A percentile compares a stretch with the other conserved stretches of the same genome.
Evolutionary conservation across 2,113 vertebrate genomes (phyloP).

Genomic region (Amia ocellicauda): DNA sequence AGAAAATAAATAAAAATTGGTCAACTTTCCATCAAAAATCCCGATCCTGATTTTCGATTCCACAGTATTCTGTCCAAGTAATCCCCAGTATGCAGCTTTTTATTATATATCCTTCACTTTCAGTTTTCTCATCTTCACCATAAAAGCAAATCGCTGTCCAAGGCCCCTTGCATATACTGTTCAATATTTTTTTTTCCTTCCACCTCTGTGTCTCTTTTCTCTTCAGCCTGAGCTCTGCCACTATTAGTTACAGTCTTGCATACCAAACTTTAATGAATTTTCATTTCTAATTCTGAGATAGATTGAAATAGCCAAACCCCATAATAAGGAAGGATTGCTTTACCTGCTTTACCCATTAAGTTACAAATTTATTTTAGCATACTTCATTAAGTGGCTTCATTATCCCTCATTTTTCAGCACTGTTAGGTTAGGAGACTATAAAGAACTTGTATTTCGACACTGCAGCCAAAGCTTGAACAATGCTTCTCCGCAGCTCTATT

Average conservation of each 20-base stretch:
- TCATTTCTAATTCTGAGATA: conserved; percentile 8
- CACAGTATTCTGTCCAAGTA: not conserved
- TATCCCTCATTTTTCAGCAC: not conserved
- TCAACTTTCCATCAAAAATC: conserved; percentile 2
- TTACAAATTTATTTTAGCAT: not conserved
- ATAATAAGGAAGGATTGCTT: not conserved
- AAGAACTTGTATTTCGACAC: conserved; percentile 1
- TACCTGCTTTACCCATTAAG: not conserved
- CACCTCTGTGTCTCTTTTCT: not conserved
- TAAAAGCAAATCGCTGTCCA: not conserved
- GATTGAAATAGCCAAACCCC: conserved; percentile 2
- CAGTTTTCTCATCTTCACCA: conserved; percentile 3
- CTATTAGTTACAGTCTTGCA: not conserved
- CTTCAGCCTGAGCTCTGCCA: not conserved
- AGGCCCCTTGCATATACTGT: not conserved
- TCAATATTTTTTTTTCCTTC: not conserved
- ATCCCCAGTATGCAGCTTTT: not conserved
- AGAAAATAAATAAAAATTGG: conserved; percentile 1
- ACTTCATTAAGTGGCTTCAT: not conserved
- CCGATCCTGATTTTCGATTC: conserved; percentile 1
- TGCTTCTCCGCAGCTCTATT: not conserved
- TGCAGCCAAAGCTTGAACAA: not conserved
- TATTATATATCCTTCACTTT: not conserved
- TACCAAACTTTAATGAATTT: not conserved
- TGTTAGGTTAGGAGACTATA: not conserved